phyloP scores from a whole-genome alignment of 2,888 invertebrate species.

The Eucriotettix oculatus region DNA sequence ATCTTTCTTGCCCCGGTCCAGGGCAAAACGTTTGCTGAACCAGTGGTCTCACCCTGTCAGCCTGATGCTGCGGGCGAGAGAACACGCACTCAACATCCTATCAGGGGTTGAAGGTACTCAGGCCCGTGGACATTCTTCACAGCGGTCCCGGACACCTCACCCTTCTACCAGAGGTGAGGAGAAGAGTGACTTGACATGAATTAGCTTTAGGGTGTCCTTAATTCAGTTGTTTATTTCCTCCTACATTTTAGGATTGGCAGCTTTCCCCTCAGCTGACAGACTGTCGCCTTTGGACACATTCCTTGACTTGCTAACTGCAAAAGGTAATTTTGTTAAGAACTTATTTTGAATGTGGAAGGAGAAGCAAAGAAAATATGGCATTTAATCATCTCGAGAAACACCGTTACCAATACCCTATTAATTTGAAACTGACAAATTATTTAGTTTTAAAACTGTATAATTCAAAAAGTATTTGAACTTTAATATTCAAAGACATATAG shows the following conservation, averaged over 20 bases:
- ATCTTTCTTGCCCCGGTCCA: slow-evolving; percentile 55
- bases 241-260: slow-evolving; percentile 43
- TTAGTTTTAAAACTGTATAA: not conserved
- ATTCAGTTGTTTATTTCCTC: not conserved
- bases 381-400: too few species aligned
- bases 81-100: slow-evolving; percentile 64
- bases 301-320: slow-evolving; percentile 67
- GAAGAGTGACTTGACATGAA: not conserved
- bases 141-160: slow-evolving; percentile 17
- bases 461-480: not conserved
- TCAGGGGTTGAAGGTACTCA: slow-evolving; percentile 44
- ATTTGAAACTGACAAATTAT: too few species aligned
- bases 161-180: slow-evolving; percentile 14
- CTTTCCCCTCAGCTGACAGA: slow-evolving; percentile 52
- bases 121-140: slow-evolving; percentile 18
- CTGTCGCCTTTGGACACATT: slow-evolving; percentile 70
- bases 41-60: slow-evolving; percentile 64
- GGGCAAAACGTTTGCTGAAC: slow-evolving; percentile 60
- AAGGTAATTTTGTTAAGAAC: slow-evolving; percentile 26
- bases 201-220: not conserved
- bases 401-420: too few species aligned
- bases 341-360: too few species aligned
- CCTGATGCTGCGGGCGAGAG: slow-evolving; percentile 58
- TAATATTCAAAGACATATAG: too few species aligned
- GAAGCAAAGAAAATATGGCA: too few species aligned